Base-by-base conservation (phyloP, 2,797 vertebrate genomes). In the Pipistrellus nathusii region DNA sequence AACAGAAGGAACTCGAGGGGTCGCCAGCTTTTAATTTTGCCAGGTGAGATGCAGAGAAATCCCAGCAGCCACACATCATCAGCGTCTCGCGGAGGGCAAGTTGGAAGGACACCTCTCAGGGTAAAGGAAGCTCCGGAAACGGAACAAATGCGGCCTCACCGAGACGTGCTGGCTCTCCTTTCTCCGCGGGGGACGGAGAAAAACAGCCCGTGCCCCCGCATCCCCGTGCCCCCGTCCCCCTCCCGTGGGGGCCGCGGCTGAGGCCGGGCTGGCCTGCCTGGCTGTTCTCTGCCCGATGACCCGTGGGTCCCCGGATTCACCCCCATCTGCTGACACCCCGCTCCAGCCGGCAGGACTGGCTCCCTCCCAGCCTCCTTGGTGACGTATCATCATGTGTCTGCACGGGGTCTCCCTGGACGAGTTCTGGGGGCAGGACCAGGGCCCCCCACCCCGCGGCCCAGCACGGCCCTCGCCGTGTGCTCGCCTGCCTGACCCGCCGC, bases 261-360 rank as follows among this genome's bases (percentile, higher is more conserved):
- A 23, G 53, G 44, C 32, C 3, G 10, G 14, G 7, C 30, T 23
- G 55, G 12, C 51, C 57, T 66, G 38, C 4, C 0, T 1, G 1
- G 55, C 27, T 3, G 0, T 38, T 27, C 1, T 44, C 55, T 77
- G 48, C 38, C 12, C 8, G 23, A 17, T 57, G 41, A 46, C 27
- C 27, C 3, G 32, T 44, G 7, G 57, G 8, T 17, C 9, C 9
- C 55, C 23, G 25, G 53, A 8, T 14, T 3, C 59, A 27, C 72
- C 62, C 21, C 0, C 7, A 68, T 35, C 77, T 10, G 2, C 71
- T 0, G 38, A 15, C 0, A 0, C 6, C 44, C 35, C 12, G 41
- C 15, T 5, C 38, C 27, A 20, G 69, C 72, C 38, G 13, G 38
- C 8, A 14, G 32, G 30, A 5, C 7, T 0, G 1, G 84, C 21